Percentiles rank a stretch among this genome's conserved stretches.
Evolutionary conservation across 2,888 invertebrate genomes (phyloP).

Genomic region (Machimus rusticus): DNA sequence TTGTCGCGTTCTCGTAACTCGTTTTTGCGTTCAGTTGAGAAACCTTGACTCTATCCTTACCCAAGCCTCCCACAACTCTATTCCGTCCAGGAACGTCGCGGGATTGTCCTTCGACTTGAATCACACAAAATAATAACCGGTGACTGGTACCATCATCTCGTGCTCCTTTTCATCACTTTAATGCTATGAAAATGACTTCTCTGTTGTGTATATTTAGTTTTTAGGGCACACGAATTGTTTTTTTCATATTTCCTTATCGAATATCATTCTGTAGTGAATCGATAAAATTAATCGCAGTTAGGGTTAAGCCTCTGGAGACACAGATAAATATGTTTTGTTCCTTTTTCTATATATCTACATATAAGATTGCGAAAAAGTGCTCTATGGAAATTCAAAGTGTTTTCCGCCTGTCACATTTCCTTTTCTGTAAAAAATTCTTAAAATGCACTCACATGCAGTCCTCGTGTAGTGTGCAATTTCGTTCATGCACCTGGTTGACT

Average conservation of each 20-base stretch:
- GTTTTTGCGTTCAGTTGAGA: not conserved
- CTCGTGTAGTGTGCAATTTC: not conserved
- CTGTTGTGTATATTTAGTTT: constrained; percentile 24
- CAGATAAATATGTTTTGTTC: not conserved
- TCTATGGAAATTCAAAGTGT: not conserved
- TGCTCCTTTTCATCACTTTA: constrained; percentile 9
- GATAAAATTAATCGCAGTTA: not conserved
- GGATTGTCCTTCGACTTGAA: not conserved
- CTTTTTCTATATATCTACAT: not conserved
- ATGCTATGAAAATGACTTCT: constrained; percentile 14
- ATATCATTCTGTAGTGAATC: not conserved
- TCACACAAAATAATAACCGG: constrained; percentile 9
- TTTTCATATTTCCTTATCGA: not conserved
- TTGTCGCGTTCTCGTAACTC: not conserved
- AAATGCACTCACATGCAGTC: not conserved
- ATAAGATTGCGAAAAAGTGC: not conserved
- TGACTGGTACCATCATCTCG: constrained; percentile 43
- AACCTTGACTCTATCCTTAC: not conserved
- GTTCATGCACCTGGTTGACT: not conserved
- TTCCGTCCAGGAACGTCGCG: not conserved
- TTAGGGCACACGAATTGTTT: constrained; percentile 23
- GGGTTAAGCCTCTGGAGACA: not conserved
- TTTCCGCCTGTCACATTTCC: not conserved
- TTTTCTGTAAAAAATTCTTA: not conserved
- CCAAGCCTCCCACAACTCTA: not conserved